These are phyloP conservation scores for Eupithecia insigniata DNA, from an alignment of 2,888 invertebrate species.

Conservation along the genomic window DNA sequence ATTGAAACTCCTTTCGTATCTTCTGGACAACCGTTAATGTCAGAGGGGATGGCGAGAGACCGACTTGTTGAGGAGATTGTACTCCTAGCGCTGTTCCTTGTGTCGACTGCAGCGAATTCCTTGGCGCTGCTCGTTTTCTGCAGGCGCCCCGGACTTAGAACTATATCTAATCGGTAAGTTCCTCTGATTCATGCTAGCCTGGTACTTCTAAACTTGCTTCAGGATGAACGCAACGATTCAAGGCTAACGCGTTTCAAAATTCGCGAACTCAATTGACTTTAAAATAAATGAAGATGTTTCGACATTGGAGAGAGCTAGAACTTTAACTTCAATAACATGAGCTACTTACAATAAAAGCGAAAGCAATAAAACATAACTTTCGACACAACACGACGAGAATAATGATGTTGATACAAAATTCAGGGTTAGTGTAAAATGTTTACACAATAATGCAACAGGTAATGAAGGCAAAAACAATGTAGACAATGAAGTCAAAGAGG, in stretches of 20 bases:
- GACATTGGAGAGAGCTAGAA: constrained; percentile 39
- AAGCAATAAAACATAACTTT: constrained; percentile 57
- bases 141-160: constrained; percentile 88
- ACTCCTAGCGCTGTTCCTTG: constrained; percentile 83
- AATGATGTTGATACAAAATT: constrained; percentile 46
- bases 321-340: constrained; percentile 47
- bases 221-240: constrained; percentile 42
- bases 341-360: constrained; percentile 51
- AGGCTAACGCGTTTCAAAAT: constrained; percentile 48
- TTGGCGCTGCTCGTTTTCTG: constrained; percentile 90
- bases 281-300: constrained; percentile 40
- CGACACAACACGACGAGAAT: constrained; percentile 43
- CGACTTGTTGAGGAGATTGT: constrained; percentile 79
- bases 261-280: constrained; percentile 38
- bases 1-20: constrained; percentile 73
- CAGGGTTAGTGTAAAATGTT: constrained; percentile 43
- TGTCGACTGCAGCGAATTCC: constrained; percentile 89
- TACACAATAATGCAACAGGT: constrained; percentile 40
- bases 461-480: constrained; percentile 26
- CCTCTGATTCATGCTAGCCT: constrained; percentile 33
- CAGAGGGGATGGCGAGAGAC: constrained; percentile 80
- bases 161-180: constrained; percentile 90
- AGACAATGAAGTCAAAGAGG: constrained; percentile 35
- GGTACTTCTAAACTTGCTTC: constrained; percentile 38
- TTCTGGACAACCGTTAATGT: constrained; percentile 80